Base-by-base conservation (phyloP, 2,113 vertebrate genomes). In the Symphodus melops region DNA sequence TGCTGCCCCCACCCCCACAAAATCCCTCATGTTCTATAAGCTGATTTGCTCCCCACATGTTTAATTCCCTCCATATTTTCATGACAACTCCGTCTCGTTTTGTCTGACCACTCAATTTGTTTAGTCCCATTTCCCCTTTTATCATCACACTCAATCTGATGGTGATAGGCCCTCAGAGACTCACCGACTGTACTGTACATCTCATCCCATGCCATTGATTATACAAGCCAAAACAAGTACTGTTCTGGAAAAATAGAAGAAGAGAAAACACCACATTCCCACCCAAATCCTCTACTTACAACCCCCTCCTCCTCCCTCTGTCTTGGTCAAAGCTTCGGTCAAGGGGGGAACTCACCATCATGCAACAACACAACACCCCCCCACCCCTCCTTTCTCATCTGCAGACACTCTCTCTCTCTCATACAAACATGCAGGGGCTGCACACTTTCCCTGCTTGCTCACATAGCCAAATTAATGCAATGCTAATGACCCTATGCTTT, bases 401-500 rank as follows among this genome's bases (percentile, higher is more conserved):
- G 63, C 84, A 87, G 75, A 88, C 89, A 89, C 84, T 75, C 89
- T 77, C 84, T 75, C 89, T 77, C 84, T 77, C 87, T 78, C 76
- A 85, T 44, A 77, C 70, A 72, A 52, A 86, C 82, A 86, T 68
- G 79, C 68, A 63, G 60, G 10, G 37, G 68, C 63, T 77, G 70
- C 77, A 79, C 89, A 88, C 89, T 84, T 94, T 92, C 81, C 16
- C 84, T 90, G 76, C 44, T 83, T 58, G 82, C 79, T 89, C 85
- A 72, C 76, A 79, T 87, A 74, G 75, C 76, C 87, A 83, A 86
- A 91, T 93, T 87, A 91, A 93, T 87, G 75, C 84, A 92, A 90
- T 93, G 92, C 90, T 92, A 90, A 93, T 91, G 89, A 93, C 75
- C 85, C 79, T 66, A 9, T 78, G 60, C 82, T 74, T 72, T 80